Conservation (phyloP, 2,888 invertebrate genomes). For the Rhodophaea formosa region DNA sequence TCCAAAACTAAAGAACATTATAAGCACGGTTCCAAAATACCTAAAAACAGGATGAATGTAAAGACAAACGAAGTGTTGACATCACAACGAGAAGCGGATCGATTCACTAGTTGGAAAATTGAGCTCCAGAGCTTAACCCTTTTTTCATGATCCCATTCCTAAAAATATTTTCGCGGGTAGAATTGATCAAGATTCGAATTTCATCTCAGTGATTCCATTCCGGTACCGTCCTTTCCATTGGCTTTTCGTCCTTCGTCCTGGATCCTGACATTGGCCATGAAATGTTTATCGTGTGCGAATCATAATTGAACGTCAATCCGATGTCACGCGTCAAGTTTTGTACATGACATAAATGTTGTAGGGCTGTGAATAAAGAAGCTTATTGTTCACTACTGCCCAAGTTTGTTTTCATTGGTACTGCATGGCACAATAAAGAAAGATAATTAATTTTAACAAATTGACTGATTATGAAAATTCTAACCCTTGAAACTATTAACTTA, state of each 20-base stretch:
- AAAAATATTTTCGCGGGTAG: background rate
- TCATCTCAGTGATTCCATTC: background rate
- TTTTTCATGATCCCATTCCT: background rate
- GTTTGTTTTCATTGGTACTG: too few species aligned
- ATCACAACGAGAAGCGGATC: too few species aligned
- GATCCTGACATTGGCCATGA: conserved; percentile 13
- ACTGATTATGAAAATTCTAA: too few species aligned
- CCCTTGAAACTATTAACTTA: too few species aligned
- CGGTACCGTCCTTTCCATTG: background rate
- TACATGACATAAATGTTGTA: background rate
- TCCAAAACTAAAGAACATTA: too few species aligned
- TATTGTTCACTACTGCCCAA: background rate
- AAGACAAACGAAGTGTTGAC: too few species aligned
- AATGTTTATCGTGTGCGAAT: conserved; percentile 14
- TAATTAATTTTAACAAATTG: too few species aligned
- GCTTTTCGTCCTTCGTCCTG: background rate
- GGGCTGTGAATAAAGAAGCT: background rate
- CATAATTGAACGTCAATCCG: conserved; percentile 17
- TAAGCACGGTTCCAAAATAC: too few species aligned
- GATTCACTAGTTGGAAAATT: too few species aligned
- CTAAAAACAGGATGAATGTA: too few species aligned
- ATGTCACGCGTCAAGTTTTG: conserved; percentile 10
- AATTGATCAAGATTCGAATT: background rate
- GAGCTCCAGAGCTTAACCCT: background rate
- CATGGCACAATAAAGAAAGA: too few species aligned